These are phyloP conservation scores for Aphelenchoides fujianensis DNA, from an alignment of 1,140 invertebrate species.

Conservation along the genomic window DNA sequence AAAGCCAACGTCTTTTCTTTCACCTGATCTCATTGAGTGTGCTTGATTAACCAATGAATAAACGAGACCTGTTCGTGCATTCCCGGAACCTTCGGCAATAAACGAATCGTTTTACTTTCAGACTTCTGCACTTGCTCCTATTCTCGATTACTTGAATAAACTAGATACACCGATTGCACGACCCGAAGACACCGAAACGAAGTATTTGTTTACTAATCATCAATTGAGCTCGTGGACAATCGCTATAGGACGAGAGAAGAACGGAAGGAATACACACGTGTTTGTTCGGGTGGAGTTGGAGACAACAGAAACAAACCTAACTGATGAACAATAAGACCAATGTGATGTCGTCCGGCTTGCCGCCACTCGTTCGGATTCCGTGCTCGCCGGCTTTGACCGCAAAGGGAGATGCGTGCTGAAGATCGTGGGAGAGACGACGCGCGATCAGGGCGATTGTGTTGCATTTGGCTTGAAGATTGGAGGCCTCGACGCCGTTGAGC, in stretches of 20 bases:
- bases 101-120: too few relatives aligned
- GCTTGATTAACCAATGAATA: neutral
- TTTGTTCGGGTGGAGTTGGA: constrained; percentile 12
- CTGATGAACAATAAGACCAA: constrained; percentile 71
- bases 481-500: constrained; percentile 37
- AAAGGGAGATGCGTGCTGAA: constrained; percentile 90
- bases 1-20: neutral
- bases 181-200: too few relatives aligned
- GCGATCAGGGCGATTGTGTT: constrained; percentile 92
- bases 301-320: constrained; percentile 26
- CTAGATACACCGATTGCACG: too few relatives aligned
- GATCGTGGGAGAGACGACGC: constrained; percentile 83
- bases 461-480: constrained; percentile 76
- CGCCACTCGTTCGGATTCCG: constrained; percentile 75
- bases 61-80: neutral
- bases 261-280: constrained; percentile 1
- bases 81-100: too few relatives aligned
- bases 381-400: constrained; percentile 83
- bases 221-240: neutral
- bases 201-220: constrained; percentile 6
- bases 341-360: constrained; percentile 80
- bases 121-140: too few relatives aligned
- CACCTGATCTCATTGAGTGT: neutral
- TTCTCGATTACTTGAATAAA: too few relatives aligned
- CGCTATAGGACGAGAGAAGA: neutral